Percentiles rank a stretch among this genome's conserved stretches.
These are phyloP conservation scores for Scortum barcoo DNA, from an alignment of 2,113 vertebrate species.

Conservation along the genomic window DNA sequence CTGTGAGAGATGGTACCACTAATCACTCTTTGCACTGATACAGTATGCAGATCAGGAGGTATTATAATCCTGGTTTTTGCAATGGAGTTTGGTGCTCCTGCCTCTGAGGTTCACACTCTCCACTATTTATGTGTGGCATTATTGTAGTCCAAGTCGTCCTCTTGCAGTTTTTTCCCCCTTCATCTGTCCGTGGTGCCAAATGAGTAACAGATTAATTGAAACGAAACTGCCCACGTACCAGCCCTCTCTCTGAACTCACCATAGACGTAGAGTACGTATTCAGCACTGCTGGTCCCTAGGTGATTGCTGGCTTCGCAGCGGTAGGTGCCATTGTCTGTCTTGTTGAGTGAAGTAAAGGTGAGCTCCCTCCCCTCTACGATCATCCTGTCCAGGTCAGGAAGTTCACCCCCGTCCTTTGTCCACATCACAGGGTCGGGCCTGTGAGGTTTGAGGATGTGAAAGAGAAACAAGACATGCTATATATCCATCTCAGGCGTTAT, in stretches of 20 bases:
- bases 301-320: constrained; percentile 97
- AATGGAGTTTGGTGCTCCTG: constrained; percentile 22
- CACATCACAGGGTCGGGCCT: constrained; percentile 97
- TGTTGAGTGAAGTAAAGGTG: constrained; percentile 96
- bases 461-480: constrained; percentile 5
- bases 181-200: not conserved
- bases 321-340: constrained; percentile 99
- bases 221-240: not conserved
- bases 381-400: constrained; percentile 95
- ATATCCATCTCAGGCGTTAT: not conserved
- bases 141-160: not conserved
- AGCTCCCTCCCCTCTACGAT: constrained; percentile 95
- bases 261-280: constrained; percentile 97
- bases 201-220: not conserved
- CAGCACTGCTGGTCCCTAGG: constrained; percentile 94
- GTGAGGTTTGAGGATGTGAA: constrained; percentile 32
- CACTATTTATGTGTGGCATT: constrained; percentile 6
- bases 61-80: constrained; percentile 47
- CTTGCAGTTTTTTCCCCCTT: not conserved
- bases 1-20: constrained; percentile 62
- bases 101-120: constrained; percentile 1
- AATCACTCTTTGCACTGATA: constrained; percentile 69
- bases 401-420: constrained; percentile 96
- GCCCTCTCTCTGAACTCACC: constrained; percentile 86
- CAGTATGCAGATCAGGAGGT: constrained; percentile 57